Evolutionary conservation across 2,888 invertebrate species (phyloP), one percentile per base, ranked within the genome.

Genomic region (Sisyra nigra): DNA sequence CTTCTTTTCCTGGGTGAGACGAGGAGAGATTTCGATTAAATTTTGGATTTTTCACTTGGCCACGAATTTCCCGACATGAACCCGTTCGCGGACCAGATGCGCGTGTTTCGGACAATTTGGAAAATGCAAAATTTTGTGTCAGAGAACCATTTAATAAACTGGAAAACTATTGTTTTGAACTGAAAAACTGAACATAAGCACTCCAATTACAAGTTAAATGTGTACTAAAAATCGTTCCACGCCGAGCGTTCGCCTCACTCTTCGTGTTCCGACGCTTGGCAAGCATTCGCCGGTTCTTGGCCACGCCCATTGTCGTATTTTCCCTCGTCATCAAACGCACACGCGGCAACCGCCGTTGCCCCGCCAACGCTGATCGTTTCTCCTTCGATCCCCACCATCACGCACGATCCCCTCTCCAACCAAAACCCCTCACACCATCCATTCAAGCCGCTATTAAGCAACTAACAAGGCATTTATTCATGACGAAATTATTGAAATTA

Each of bases 121-220:
- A 24, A 24, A 24, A 24, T 24, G 24, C 24, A 24, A 24, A 24
- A 3, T 24, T 3, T 24, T 3, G 7, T 24, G 24, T 24, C 24
- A 24, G 24, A 24, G 24, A 24, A 24, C 24, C 24, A 24, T 24
- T 24, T 24, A 24, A 24, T 24, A 7, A 24, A 24, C 7, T 3
- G 24, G 24, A 24, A 24, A 24, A 24, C 24, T 24, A 24, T 24
- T 24, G 24, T 24, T 24, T 24, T 24, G 24, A 62, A 63, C 61
- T 59, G 60, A 62, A 62, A 62, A 62, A 37, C n/a, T 3, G 15
- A 61, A 61, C 60, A 18, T 18, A 44, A 44, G 44, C 63, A 62
- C 61, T 61, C 61, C 58, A 60, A 61, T 61, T 60, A 60, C 61
- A 60, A 60, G 61, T 60, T 61, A 61, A 60, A 61, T 62, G 59